Evolutionary conservation across 2,113 vertebrate genomes (phyloP), one percentile per base, ranked within the genome.

Genomic region (Heterochromis multidens): DNA sequence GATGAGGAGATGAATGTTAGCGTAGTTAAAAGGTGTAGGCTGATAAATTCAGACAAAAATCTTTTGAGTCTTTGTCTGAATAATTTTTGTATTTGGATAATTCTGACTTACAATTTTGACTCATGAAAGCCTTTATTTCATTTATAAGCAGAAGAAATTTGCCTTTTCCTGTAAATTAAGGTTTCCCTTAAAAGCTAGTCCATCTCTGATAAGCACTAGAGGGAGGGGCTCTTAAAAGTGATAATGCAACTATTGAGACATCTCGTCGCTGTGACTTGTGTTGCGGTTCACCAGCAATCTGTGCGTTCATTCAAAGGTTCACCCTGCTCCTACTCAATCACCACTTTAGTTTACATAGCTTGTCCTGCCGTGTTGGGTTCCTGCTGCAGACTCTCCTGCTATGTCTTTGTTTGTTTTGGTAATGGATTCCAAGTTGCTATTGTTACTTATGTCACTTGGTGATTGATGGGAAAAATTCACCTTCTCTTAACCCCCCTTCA

Each of bases 321-420:
- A 79, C 59, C 80, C 84, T 57, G 88, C n/a, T 61, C 46, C 88
- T 57, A 78, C 82, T 94, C 94, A 90, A n/a, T 94, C 91, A 90
- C 61, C 90, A 90, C 92, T 87, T 91, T 56, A 84, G 94, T 93
- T 93, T 91, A 90, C 92, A 90, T 56, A 90, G 89, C 21, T 89
- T 40, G 67, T 81, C 72, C 77, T 58, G 72, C 77, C 29, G 57
- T 85, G 85, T 85, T 89, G 88, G 88, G 80, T 62, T 89, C 84
- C 82, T 86, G 89, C 86, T 29, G 77, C 87, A 91, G 94, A 93
- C 94, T 90, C 83, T 93, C 91, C 92, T 88, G 91, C 93, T 87
- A 92, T 87, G 93, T 91, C 94, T 94, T 94, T 95, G 94, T 95
- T 94, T 95, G 91, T 94, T 94, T 95, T 91, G 83, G 93, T 94